Evolutionary conservation across 2,888 invertebrate genomes (phyloP), one percentile per base, ranked within the genome.

Genomic region (Chalcosyrphus nemorum): DNA sequence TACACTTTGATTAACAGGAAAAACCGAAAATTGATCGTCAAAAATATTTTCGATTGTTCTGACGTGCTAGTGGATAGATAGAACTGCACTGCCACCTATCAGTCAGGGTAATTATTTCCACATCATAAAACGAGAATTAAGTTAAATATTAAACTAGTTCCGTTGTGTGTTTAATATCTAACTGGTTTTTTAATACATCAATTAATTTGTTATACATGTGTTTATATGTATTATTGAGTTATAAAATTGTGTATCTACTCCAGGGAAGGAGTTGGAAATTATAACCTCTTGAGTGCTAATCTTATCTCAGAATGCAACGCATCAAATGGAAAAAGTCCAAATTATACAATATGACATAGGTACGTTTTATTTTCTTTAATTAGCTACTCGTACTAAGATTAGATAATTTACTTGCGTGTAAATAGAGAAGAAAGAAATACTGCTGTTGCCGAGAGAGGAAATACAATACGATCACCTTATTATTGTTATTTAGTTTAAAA

Each of bases 121-220:
- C 29, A n/a, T n/a, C 50, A 47, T 63, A 35, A 50, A 63, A 50
- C 13, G 15, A 13, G 43, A 59, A 59, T 59, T 43, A 59, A 59
- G 61, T 61, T 29, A 32, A 2, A 61, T 27, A 21, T 41, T 45
- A 41, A 3, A 21, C 24, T 57, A 35, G 17, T 35, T 35, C 35
- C 35, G 35, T 35, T 5, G 11, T n/a, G n/a, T 13, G 5, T n/a
- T 13, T 13, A 1, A 9, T n/a, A 59, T 41, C 43, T 59, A 7
- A 29, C 17, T 1, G 27, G 17, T 4, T 15, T 11, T 15, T 41
- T 7, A 24, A 41, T 41, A 7, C 7, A 13, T 9, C 24, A 15
- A 57, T 57, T 57, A 27, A 2, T 15, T 29, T 21, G 38, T 21
- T n/a, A 57, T 38, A 19, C 4, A 15, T 15, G n/a, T 13, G 9